Evolutionary conservation across 1,140 invertebrate genomes (phyloP).

Genomic region (Apis mellifera): DNA sequence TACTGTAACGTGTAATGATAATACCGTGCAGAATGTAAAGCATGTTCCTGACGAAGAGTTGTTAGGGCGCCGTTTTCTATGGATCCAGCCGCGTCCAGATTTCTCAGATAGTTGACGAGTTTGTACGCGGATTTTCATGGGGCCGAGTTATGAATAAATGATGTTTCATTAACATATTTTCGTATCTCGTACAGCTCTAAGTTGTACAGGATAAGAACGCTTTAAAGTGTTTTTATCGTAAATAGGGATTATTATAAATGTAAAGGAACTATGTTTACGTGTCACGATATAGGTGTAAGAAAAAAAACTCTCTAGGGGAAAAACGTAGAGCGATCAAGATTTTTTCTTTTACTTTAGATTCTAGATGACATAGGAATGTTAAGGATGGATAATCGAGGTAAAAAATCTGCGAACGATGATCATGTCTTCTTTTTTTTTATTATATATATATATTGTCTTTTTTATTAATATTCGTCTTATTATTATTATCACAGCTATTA

Average conservation of each 20-base stretch:
- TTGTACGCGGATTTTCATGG: slow-evolving; percentile 27
- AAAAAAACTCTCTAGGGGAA: slow-evolving; percentile 48
- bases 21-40: slow-evolving; percentile 45
- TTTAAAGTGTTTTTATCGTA: slow-evolving; percentile 54
- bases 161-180: slow-evolving; percentile 58
- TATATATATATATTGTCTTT: slow-evolving; percentile 37
- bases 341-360: slow-evolving; percentile 48
- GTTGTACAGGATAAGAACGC: slow-evolving; percentile 57
- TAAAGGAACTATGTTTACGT: slow-evolving; percentile 66
- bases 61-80: slow-evolving; percentile 32
- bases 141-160: slow-evolving; percentile 48
- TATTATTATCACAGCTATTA: slow-evolving; percentile 22
- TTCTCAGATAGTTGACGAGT: slow-evolving; percentile 36
- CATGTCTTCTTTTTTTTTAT: slow-evolving; percentile 16
- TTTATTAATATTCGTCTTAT: slow-evolving; percentile 36
- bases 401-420: slow-evolving; percentile 38
- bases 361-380: slow-evolving; percentile 47
- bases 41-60: slow-evolving; percentile 39
- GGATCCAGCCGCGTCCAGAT: slow-evolving; percentile 40
- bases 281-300: slow-evolving; percentile 61
- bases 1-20: slow-evolving; percentile 30
- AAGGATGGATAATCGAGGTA: slow-evolving; percentile 40
- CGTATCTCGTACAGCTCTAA: slow-evolving; percentile 52
- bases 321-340: slow-evolving; percentile 44
- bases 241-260: slow-evolving; percentile 59